These are phyloP conservation scores for Tragelaphus imberbis DNA, from an alignment of 2,113 vertebrate species.

Conservation along the genomic window DNA sequence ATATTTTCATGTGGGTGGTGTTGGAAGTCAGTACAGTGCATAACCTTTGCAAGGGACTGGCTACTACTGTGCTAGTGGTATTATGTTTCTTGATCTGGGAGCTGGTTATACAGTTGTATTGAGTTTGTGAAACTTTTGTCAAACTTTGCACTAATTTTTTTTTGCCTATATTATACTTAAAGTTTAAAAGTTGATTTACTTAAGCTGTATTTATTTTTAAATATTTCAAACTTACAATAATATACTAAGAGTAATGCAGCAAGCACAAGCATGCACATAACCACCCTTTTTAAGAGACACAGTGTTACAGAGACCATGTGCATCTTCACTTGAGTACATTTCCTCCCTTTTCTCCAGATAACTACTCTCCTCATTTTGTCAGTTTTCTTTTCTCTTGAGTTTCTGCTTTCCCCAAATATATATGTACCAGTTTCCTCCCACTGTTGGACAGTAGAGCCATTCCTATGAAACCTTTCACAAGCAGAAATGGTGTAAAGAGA, in stretches of 20 bases:
- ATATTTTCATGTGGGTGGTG: background rate
- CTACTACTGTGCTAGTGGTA: background rate
- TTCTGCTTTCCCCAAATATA: background rate
- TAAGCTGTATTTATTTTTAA: background rate
- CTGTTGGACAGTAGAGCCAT: background rate
- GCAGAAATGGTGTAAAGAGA: background rate
- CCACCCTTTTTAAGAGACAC: background rate
- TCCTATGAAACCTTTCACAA: background rate
- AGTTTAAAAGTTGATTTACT: background rate
- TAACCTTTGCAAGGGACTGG: background rate
- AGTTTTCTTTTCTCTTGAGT: background rate
- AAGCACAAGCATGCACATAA: background rate
- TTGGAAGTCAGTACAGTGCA: background rate
- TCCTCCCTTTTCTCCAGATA: background rate
- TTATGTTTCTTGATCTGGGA: background rate
- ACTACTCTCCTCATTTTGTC: background rate
- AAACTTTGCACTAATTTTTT: background rate
- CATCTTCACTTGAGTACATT: background rate
- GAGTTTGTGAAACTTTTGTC: constrained; percentile 4
- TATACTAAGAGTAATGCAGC: background rate
- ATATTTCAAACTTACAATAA: background rate
- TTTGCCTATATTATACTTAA: background rate
- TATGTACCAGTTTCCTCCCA: background rate
- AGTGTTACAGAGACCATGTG: background rate
- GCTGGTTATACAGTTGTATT: background rate